Evolutionary conservation across 2,113 vertebrate species (phyloP).

Genomic region (Esox niger): DNA sequence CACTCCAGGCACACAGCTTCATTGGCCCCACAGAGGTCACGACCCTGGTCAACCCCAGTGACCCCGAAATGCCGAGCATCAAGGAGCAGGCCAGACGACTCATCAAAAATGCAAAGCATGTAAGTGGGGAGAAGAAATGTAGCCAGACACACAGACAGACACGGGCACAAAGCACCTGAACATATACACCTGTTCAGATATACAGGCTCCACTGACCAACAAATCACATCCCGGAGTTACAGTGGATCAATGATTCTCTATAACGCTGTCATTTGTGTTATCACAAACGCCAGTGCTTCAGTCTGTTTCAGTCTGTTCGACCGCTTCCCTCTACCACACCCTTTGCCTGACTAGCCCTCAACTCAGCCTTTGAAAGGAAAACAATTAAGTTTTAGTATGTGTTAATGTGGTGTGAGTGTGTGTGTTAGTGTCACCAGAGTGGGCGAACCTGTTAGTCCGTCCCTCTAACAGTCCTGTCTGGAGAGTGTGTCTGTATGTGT

Average conservation of each 20-base stretch:
- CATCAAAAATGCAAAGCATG: constrained; percentile 91
- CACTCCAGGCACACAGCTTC: constrained; percentile 80
- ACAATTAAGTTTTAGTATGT: constrained; percentile 9
- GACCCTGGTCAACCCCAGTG: constrained; percentile 87
- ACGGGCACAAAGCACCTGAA: neutral
- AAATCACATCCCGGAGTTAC: too few relatives aligned
- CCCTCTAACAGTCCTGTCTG: neutral
- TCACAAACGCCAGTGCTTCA: too few relatives aligned
- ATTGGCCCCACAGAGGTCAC: constrained; percentile 91
- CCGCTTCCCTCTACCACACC: neutral
- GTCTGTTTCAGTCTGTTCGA: too few relatives aligned
- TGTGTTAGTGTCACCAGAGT: constrained; percentile 27
- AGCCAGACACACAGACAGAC: neutral
- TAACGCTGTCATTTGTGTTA: too few relatives aligned
- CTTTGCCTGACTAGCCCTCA: neutral
- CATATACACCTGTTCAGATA: neutral
- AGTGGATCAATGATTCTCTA: too few relatives aligned
- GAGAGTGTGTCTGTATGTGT: neutral
- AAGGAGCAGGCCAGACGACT: constrained; percentile 92
- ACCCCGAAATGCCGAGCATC: constrained; percentile 89
- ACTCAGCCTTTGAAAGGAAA: constrained; percentile 2
- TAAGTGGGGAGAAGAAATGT: constrained; percentile 51
- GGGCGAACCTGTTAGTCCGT: constrained; percentile 40
- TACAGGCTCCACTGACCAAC: too few relatives aligned
- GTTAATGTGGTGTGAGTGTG: too few relatives aligned